phyloP scores from a whole-genome alignment of 2,888 invertebrate species.

The Apotomis betuletana region DNA sequence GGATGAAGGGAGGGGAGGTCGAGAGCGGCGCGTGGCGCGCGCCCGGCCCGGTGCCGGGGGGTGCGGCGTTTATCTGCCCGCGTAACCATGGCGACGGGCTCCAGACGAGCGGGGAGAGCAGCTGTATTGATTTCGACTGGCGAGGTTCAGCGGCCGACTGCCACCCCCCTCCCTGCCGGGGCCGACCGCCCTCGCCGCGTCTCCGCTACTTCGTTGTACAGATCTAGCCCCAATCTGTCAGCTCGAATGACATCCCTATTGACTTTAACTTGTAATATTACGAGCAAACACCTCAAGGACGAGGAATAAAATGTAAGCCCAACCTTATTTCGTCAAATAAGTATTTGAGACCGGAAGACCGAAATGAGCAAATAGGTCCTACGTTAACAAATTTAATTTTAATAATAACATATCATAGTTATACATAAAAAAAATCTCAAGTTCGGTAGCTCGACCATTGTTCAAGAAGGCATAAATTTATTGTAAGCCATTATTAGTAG shows the following conservation, averaged over 20 bases:
- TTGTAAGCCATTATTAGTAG: too few species aligned
- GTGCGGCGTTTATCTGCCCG: conserved; percentile 61
- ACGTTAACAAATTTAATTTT: too few species aligned
- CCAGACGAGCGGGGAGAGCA: conserved; percentile 79
- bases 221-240: conserved; percentile 39
- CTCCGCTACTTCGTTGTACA: conserved; percentile 46
- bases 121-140: conserved; percentile 84
- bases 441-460: too few species aligned
- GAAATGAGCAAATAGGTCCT: too few species aligned
- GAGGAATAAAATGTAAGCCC: background rate
- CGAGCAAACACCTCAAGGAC: background rate
- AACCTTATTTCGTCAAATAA: background rate
- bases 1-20: conserved; percentile 23
- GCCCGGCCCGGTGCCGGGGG: conserved; percentile 45
- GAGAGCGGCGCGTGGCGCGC: conserved; percentile 43
- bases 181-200: conserved; percentile 48
- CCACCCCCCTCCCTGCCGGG: conserved; percentile 57
- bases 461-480: too few species aligned
- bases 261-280: conserved; percentile 18
- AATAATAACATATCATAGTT: too few species aligned
- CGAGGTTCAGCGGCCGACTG: conserved; percentile 76
- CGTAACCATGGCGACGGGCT: conserved; percentile 77
- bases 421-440: too few species aligned
- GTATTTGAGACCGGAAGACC: too few species aligned
- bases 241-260: conserved; percentile 25